phyloP scores from a whole-genome alignment of 2,797 vertebrate species.

The Denticeps clupeoides region DNA sequence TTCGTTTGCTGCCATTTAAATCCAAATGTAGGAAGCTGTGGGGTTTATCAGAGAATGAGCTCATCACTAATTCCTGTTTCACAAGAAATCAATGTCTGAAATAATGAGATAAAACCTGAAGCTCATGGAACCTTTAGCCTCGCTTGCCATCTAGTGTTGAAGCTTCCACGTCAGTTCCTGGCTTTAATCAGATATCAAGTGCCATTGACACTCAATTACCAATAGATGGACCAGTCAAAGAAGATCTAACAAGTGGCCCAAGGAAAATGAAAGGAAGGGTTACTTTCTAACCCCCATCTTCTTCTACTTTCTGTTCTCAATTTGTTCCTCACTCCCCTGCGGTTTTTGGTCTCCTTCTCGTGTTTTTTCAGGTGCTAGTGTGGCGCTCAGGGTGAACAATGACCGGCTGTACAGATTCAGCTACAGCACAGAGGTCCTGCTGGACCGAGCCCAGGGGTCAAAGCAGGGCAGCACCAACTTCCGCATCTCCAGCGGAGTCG shows the following conservation, averaged over 20 bases:
- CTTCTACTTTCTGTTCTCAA: neutral
- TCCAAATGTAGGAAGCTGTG: neutral
- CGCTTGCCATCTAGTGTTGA: neutral
- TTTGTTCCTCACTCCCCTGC: constrained; percentile 17
- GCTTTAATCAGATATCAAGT: too few species aligned
- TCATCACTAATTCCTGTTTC: neutral
- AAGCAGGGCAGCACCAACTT: constrained; percentile 65
- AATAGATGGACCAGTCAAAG: too few species aligned
- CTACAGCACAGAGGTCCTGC: constrained; percentile 74
- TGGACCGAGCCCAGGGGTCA: constrained; percentile 61
- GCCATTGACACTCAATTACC: too few species aligned
- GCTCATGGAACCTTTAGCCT: neutral
- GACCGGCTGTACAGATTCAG: constrained; percentile 81
- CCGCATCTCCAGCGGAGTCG: constrained; percentile 69
- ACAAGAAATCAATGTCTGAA: neutral
- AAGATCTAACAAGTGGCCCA: too few species aligned
- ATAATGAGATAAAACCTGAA: neutral
- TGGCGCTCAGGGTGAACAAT: constrained; percentile 78
- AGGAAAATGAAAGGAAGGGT: neutral
- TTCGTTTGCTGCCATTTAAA: neutral
- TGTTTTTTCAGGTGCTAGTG: constrained; percentile 65
- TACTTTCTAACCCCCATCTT: neutral
- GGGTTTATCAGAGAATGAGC: neutral
- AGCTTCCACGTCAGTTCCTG: too few species aligned
- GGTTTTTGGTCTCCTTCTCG: constrained; percentile 15